Base-by-base conservation (phyloP, 2,113 vertebrate genomes). In the Pica pica region DNA sequence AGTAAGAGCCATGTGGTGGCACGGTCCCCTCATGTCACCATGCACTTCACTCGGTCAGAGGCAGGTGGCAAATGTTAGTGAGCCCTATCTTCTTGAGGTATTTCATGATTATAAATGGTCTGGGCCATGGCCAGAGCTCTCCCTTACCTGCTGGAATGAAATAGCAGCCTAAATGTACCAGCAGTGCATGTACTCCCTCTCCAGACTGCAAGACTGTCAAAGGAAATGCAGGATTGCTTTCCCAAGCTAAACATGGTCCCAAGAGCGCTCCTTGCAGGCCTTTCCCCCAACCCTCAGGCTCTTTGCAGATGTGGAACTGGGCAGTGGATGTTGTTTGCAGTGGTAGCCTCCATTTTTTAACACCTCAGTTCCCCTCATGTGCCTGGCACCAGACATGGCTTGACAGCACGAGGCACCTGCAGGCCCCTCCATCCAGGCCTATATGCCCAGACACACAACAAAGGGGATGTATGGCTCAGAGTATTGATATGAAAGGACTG, bases 1-100 rank as follows among this genome's bases (percentile, higher is more conserved):
- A 0, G 23, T 27, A 41, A 64, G 18, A 81, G 13, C 16, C 46
- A 64, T 0, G 1, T 26, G 30, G 15, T 49, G 64, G 15, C 8
- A 1, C 13, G 6, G 17, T 63, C n/a, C 68, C 19, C 39, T 91
- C 56, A 31, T 9, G 4, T 12, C 21, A 35, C 17, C 16, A 4
- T 57, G 31, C 42, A 37, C 44, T 50, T 86, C 60, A 21, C 24
- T 49, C 26, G 42, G 16, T 26, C 52, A 79, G 70, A 71, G 16
- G 9, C 10, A 42, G 24, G 19, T 52, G 46, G 4, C 26, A 89
- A 49, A 47, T 44, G 18, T 24, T 41, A 35, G 22, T 17, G 10
- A 88, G 10, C 24, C 41, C 22, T 59, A 17, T 26, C 30, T 37
- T 41, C 42, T 10, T 55, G 44, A 37, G 44, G 42, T 80, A 30